phyloP scores from a whole-genome alignment of 2,113 vertebrate genomes.

The Rattus norvegicus region GRCr8 NC_086033.1:55082501-55083000 shows the following conservation, averaged over 20 bases:
- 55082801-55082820: too few relatives aligned
- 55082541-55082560: neutral
- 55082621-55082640: neutral
- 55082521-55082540: neutral
- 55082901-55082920: neutral
- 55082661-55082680: neutral
- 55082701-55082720: neutral
- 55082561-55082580: neutral
- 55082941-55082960: neutral
- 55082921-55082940: neutral
- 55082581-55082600: neutral
- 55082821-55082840: too few relatives aligned
- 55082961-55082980: neutral
- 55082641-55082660: neutral
- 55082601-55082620: neutral
- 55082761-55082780: too few relatives aligned
- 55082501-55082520: neutral
- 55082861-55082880: neutral
- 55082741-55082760: neutral
- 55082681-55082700: neutral
- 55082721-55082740: neutral
- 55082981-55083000: neutral
- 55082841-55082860: too few relatives aligned
- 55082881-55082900: neutral
- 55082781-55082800: too few relatives aligned